phyloP scores from a whole-genome alignment of 2,888 invertebrate genomes.

The Lasioglossum villosulum region DNA sequence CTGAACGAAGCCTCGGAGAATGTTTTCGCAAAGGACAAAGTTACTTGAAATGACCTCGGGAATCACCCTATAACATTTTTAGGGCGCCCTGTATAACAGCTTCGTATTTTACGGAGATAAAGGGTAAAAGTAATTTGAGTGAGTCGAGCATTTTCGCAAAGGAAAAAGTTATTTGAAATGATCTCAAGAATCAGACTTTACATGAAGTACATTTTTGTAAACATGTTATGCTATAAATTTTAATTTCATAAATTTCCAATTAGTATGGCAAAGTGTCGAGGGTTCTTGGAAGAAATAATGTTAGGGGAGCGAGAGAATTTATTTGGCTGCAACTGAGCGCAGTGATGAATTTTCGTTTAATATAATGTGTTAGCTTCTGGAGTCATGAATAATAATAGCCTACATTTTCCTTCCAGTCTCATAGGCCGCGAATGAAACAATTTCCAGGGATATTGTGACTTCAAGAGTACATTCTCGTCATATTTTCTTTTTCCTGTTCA shows the following conservation, averaged over 20 bases:
- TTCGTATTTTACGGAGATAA: too few relatives aligned
- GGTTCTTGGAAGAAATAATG: neutral
- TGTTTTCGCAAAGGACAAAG: too few relatives aligned
- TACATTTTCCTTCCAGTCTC: neutral
- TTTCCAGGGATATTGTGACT: neutral
- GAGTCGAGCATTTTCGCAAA: too few relatives aligned
- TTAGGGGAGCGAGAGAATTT: neutral
- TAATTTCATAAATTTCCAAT: neutral
- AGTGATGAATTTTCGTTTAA: neutral
- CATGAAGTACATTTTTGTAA: too few relatives aligned
- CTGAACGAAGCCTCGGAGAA: too few relatives aligned
- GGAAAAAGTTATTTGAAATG: too few relatives aligned
- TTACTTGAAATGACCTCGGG: too few relatives aligned
- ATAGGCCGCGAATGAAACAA: constrained; percentile 5
- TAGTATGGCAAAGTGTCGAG: neutral
- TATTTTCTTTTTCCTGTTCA: constrained; percentile 17
- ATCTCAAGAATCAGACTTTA: too few relatives aligned
- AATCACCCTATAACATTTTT: too few relatives aligned
- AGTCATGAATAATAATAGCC: neutral
- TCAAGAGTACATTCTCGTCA: neutral
- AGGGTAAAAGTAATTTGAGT: too few relatives aligned
- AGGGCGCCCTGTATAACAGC: too few relatives aligned
- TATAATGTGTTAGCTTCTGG: neutral
- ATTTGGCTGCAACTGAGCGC: neutral
- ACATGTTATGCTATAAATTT: too few relatives aligned